Evolutionary conservation across 2,888 invertebrate genomes (phyloP).

Genomic region (Zaprionus bogoriensis): DNA sequence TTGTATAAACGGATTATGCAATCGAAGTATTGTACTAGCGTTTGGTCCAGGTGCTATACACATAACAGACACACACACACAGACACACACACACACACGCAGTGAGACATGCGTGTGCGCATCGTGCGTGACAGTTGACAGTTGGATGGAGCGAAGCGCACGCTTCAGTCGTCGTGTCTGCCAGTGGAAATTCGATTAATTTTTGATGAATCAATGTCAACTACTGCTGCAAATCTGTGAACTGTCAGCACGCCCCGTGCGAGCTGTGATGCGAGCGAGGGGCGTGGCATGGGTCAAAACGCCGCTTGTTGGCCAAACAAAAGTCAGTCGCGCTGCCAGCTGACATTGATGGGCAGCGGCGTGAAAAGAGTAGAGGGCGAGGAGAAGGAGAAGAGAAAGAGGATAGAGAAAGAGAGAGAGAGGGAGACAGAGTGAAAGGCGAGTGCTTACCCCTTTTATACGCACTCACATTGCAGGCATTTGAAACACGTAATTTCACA

Average conservation of each 20-base stretch:
- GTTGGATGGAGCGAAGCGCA: constrained; percentile 28
- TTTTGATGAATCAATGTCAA: constrained; percentile 81
- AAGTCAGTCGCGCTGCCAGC: constrained; percentile 45
- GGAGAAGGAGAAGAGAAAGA: no score
- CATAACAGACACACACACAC: no score
- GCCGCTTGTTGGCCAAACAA: constrained; percentile 49
- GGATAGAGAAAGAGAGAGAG: background rate
- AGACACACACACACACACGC: background rate
- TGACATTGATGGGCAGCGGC: constrained; percentile 34
- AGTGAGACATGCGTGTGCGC: constrained; percentile 1
- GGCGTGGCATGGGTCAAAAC: constrained; percentile 9
- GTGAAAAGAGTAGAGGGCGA: no score
- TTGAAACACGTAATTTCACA: constrained; percentile 45
- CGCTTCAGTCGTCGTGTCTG: constrained; percentile 21
- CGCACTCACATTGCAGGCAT: constrained; percentile 13
- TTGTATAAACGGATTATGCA: constrained; percentile 67
- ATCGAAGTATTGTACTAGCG: constrained; percentile 22
- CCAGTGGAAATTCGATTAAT: constrained; percentile 77
- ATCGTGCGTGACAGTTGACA: constrained; percentile 60
- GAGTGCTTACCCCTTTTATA: constrained; percentile 24
- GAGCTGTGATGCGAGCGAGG: background rate
- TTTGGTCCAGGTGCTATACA: constrained; percentile 32
- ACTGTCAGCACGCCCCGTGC: constrained; percentile 52
- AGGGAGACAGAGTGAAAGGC: background rate
- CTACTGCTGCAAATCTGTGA: constrained; percentile 72